phyloP scores from a whole-genome alignment of 1,140 invertebrate genomes.

The Aphelinus atriplicis region DNA sequence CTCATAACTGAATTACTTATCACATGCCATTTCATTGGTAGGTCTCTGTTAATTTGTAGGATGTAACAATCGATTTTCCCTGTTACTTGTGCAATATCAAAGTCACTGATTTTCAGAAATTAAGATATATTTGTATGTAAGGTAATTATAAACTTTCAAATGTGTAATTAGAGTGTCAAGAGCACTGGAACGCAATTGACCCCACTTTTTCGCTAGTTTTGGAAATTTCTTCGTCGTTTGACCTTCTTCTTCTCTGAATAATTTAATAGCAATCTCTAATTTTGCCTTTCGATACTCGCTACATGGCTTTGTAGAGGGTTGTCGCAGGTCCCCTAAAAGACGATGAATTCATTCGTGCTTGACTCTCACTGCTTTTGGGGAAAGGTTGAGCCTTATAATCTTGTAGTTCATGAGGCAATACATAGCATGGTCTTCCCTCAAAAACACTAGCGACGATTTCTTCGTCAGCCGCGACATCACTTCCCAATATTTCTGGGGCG shows the following conservation, averaged over 20 bases:
- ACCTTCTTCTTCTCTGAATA: constrained; percentile 72
- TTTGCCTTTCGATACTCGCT: constrained; percentile 73
- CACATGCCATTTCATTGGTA: constrained; percentile 82
- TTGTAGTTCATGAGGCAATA: constrained; percentile 58
- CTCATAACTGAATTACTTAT: constrained; percentile 20
- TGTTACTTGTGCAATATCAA: constrained; percentile 86
- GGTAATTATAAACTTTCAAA: background rate
- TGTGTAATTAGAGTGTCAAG: constrained; percentile 43
- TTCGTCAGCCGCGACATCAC: constrained; percentile 58
- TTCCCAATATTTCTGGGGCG: constrained; percentile 57
- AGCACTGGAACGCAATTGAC: constrained; percentile 76
- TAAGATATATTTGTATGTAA: background rate
- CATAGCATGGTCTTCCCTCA: constrained; percentile 57
- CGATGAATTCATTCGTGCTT: constrained; percentile 25
- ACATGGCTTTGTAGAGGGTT: constrained; percentile 57
- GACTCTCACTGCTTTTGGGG: constrained; percentile 47
- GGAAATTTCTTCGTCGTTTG: constrained; percentile 75
- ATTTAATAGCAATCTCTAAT: constrained; percentile 79
- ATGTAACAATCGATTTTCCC: constrained; percentile 83
- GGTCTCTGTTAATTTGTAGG: constrained; percentile 76
- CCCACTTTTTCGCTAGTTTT: constrained; percentile 78
- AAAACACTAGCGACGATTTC: constrained; percentile 55
- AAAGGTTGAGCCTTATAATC: constrained; percentile 60
- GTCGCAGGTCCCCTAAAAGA: constrained; percentile 48
- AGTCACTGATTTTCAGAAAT: constrained; percentile 88